Evolutionary conservation across 2,888 invertebrate genomes (phyloP), one percentile per base, ranked within the genome.

Genomic region (Parnassius glacialis): DNA sequence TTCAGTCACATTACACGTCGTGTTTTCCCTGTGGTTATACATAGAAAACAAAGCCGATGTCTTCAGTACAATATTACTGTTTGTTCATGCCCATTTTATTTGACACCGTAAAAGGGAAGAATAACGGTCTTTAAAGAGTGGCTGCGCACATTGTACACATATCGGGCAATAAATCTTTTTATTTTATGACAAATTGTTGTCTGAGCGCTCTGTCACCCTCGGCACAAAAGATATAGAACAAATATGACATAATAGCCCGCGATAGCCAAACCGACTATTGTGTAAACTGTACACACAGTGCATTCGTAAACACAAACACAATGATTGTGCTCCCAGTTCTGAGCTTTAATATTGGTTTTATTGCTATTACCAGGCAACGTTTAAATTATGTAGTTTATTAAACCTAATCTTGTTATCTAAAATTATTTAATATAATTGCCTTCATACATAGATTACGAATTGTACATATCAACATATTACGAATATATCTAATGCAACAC

Each of bases 121-220:
- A 81, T 89, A 87, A 88, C 85, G 86, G 86, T 78, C 84, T 83
- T 82, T 85, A 86, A 83, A 84, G 83, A 86, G 85, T 82, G 76
- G 74, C 78, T 73, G 76, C 75, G 75, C 76, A 79, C 78, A 80
- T 83, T 81, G 83, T 81, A 78, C 82, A 80, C 82, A 76, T 79
- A 70, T 66, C 71, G 76, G 76, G 78, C 81, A 76, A 90, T 90
- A 90, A 90, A 91, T 91, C 90, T 90, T 84, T 90, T 85, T 87
- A 88, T 90, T 91, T 90, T 90, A 90, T 91, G 90, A 91, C 90
- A 91, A 90, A 91, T 91, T 86, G 89, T 85, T 86, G 87, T 85
- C 83, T 81, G 83, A 76, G 65, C 74, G 72, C 73, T 74, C 75
- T 69, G 78, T 79, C 80, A 80, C 86, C 85, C 87, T 66, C 70